These are phyloP conservation scores for Linepithema humile DNA, from an alignment of 1,140 invertebrate species.

Conservation along the genomic window DNA sequence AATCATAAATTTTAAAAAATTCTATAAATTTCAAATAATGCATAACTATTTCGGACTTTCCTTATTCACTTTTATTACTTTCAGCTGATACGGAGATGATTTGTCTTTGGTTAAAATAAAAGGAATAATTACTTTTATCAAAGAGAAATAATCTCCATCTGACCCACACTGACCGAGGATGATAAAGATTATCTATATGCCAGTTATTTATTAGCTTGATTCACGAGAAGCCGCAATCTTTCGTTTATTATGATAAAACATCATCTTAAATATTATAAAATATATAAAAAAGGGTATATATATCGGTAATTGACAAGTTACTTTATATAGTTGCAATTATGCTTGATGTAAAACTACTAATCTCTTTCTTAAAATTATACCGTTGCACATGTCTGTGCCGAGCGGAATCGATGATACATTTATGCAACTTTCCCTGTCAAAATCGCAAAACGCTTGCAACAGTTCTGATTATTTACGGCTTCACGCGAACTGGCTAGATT, in stretches of 20 bases:
- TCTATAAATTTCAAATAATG: neutral
- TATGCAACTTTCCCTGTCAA: conserved; percentile 4
- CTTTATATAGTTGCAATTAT: neutral
- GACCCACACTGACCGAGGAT: neutral
- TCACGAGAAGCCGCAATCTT: neutral
- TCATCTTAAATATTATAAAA: too few species aligned
- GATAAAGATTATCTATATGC: conserved; percentile 31
- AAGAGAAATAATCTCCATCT: neutral
- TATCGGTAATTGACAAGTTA: neutral
- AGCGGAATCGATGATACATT: neutral
- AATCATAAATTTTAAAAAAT: too few species aligned
- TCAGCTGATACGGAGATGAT: neutral
- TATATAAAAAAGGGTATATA: neutral
- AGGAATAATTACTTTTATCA: neutral
- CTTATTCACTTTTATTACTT: neutral
- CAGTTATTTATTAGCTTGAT: neutral
- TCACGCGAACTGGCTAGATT: neutral
- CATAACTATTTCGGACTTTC: neutral
- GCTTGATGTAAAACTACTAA: neutral
- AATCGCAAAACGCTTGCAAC: neutral
- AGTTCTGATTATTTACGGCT: neutral
- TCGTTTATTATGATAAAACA: neutral
- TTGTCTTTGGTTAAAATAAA: neutral
- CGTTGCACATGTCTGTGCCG: neutral
- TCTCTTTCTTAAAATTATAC: neutral